These are phyloP conservation scores for Temnopleurus reevesii DNA, from an alignment of 53 echinoderm and acorn worm genomes.

Conservation along the genomic window DNA sequence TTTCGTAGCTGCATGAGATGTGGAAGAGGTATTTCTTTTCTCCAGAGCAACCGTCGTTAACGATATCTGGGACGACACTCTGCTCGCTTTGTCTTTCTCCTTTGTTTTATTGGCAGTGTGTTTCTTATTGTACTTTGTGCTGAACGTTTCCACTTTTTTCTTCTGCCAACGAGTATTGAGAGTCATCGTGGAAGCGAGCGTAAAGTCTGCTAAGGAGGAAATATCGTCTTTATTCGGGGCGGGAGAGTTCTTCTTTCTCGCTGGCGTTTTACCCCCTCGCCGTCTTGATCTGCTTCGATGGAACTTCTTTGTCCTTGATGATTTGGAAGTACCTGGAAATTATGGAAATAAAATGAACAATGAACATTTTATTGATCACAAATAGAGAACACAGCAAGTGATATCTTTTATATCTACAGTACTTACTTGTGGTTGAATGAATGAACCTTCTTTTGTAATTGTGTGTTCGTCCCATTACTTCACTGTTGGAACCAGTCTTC, in stretches of 20 bases:
- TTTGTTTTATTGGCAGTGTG: neutral
- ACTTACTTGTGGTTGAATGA: no score
- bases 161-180: slow-evolving; percentile 52
- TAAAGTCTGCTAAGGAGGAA: slow-evolving; percentile 19
- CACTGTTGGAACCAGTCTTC: no score
- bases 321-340: slow-evolving; percentile 6
- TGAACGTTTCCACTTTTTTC: slow-evolving; percentile 72
- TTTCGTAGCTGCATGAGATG: neutral
- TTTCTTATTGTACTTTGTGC: slow-evolving; percentile 63
- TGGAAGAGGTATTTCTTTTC: neutral
- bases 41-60: slow-evolving; percentile 30
- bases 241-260: slow-evolving; percentile 26
- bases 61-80: neutral
- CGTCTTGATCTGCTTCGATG: slow-evolving; percentile 39
- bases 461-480: no score
- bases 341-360: neutral
- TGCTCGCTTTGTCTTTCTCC: neutral
- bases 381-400: no score
- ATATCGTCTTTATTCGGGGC: neutral
- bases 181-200: slow-evolving; percentile 43
- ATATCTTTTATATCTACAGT: no score
- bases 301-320: slow-evolving; percentile 11
- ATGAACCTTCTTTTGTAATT: no score
- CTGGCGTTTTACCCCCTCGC: slow-evolving; percentile 15
- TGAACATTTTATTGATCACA: no score